phyloP scores from a whole-genome alignment of 2,888 invertebrate genomes.

The Cecidostiba fungosa region DNA sequence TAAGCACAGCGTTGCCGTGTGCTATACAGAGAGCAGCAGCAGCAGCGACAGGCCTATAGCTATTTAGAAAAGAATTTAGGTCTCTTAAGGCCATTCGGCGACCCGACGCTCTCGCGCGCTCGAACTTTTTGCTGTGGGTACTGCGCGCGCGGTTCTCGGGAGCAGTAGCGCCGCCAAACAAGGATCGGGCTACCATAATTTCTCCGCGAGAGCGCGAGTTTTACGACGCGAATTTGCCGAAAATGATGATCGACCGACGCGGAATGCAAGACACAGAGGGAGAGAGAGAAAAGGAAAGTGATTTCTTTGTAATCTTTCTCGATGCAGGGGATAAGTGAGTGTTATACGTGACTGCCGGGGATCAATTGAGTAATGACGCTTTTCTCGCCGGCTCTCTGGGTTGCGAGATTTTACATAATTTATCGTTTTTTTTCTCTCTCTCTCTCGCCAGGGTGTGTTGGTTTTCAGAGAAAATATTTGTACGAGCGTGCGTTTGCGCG shows the following conservation, averaged over 20 bases:
- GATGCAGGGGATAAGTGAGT: neutral
- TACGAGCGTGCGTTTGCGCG: too few species aligned
- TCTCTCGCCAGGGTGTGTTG: neutral
- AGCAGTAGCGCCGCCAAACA: constrained; percentile 54
- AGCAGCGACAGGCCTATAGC: constrained; percentile 71
- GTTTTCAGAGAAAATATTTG: neutral
- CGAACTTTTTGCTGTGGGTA: constrained; percentile 8
- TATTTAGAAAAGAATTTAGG: constrained; percentile 75
- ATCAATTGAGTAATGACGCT: constrained; percentile 8
- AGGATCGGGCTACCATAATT: constrained; percentile 48
- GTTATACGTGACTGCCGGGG: neutral
- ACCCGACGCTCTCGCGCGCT: constrained; percentile 63
- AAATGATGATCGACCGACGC: constrained; percentile 48
- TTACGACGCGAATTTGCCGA: constrained; percentile 48
- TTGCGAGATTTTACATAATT: constrained; percentile 5
- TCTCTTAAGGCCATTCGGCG: constrained; percentile 74
- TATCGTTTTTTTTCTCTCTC: neutral
- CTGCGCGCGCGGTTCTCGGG: constrained; percentile 42
- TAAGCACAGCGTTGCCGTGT: too few species aligned
- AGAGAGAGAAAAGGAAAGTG: neutral
- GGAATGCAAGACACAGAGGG: neutral
- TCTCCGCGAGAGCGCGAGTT: neutral
- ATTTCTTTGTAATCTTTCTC: constrained; percentile 5
- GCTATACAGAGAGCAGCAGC: too few species aligned
- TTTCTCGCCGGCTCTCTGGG: neutral